Base-by-base conservation (phyloP, 2,888 invertebrate genomes). In the Philhelius pedissequus region DNA sequence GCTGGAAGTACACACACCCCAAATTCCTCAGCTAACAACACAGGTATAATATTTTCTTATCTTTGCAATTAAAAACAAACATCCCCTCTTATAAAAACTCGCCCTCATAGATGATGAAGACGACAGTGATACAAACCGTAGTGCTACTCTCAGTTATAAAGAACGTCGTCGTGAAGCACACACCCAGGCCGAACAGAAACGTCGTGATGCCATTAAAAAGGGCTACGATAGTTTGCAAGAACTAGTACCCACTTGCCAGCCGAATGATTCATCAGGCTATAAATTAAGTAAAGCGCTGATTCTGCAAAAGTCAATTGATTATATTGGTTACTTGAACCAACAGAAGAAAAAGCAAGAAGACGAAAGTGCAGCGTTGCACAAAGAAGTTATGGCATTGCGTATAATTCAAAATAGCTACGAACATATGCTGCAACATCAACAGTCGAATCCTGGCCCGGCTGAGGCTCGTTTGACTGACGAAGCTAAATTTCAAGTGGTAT, bases 331-430 rank as follows among this genome's bases (percentile, higher is more conserved):
- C 91, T 92, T 98, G 87, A 94, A 97, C 86, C 96, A 97, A 90
- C 97, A 98, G 91, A 97, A 98, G 88, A 95, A 96, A 87, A 96
- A 98, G 86, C 97, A 98, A 89, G 98, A 98, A 89, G 98, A 98
- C n/a, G 98, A 99, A 89, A 93, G 98, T 70, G 96, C 96, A 87
- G 96, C 96, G 0, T 92, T 97, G 20, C 94, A 97, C 25, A 97
- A 98, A 90, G 98, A 99, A 91, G 96, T 98, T 0, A 95, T 97
- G 20, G 99, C 98, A 0, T 92, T 99, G 70, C 95, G 97, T 86
- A 98, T 99, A 62, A 97, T 97, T 94, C 97, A 98, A 90, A 95
- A 96, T 1, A 98, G 98, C 91, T 98, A 98, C 89, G 98, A 99
- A 89, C 97, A 98, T 91, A 98, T 99, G 90, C 96, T 99, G 15